A percentile compares a stretch with the other conserved stretches of the same genome.
These are phyloP conservation scores for Araneus ventricosus DNA, from an alignment of 1,140 invertebrate genomes.

Conservation along the genomic window DNA sequence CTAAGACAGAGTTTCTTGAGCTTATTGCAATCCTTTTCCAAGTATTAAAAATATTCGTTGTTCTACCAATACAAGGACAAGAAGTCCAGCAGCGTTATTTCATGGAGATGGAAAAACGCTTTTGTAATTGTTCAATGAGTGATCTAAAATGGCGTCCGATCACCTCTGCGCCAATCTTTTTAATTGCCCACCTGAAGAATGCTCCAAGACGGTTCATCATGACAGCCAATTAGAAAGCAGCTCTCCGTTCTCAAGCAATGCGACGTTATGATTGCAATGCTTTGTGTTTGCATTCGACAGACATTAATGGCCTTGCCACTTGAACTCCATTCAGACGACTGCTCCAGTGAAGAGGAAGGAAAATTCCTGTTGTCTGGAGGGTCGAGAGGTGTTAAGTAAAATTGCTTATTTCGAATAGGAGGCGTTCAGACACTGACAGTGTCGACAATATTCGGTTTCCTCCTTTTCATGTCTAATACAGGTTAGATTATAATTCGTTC, in stretches of 20 bases:
- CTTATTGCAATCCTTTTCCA: too few relatives aligned
- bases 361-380: background rate
- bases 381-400: background rate
- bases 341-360: too few relatives aligned
- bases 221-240: slow-evolving; percentile 46
- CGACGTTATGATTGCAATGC: background rate
- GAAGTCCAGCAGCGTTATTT: too few relatives aligned
- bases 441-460: too few relatives aligned
- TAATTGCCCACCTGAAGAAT: slow-evolving; percentile 54
- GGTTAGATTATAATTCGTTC: too few relatives aligned
- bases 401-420: too few relatives aligned
- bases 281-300: background rate
- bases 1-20: too few relatives aligned
- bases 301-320: background rate
- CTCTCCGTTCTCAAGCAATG: background rate
- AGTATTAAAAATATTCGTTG: too few relatives aligned
- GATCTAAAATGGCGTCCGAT: background rate
- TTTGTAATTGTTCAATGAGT: background rate
- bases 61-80: too few relatives aligned
- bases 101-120: too few relatives aligned
- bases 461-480: too few relatives aligned
- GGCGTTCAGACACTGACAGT: too few relatives aligned
- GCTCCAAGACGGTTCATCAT: background rate
- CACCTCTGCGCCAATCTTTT: background rate
- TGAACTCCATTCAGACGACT: background rate